phyloP scores from a whole-genome alignment of 2,888 invertebrate genomes.

The Mimas tiliae region DNA sequence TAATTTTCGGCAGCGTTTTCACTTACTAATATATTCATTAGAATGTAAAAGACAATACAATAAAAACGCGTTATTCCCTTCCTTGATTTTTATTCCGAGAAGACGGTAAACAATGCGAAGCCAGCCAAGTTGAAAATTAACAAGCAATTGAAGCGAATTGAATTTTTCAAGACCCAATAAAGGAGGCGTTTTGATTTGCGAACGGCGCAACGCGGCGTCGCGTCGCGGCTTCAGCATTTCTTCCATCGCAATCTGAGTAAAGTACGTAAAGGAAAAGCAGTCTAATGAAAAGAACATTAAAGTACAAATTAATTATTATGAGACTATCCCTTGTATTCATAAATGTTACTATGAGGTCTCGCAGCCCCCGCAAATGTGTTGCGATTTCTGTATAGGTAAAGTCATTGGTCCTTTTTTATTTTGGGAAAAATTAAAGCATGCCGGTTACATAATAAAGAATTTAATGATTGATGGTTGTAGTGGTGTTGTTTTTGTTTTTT shows the following conservation, averaged over 20 bases:
- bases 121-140: conserved; percentile 30
- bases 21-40: conserved; percentile 33
- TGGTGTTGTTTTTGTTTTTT: too few relatives aligned
- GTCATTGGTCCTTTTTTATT: too few relatives aligned
- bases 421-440: too few relatives aligned
- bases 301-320: neutral
- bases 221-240: neutral
- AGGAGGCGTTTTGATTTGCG: conserved; percentile 23
- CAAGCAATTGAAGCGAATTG: conserved; percentile 30
- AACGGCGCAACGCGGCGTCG: neutral
- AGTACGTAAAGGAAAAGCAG: neutral
- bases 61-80: conserved; percentile 32
- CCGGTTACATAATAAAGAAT: too few relatives aligned
- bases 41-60: conserved; percentile 32
- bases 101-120: conserved; percentile 23
- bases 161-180: conserved; percentile 28
- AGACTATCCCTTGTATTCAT: too few relatives aligned
- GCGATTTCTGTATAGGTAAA: too few relatives aligned
- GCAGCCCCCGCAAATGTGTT: too few relatives aligned
- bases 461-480: too few relatives aligned
- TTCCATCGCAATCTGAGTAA: conserved; percentile 1
- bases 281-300: neutral
- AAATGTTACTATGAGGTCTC: too few relatives aligned
- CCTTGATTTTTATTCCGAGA: conserved; percentile 33
- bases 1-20: conserved; percentile 55